Evolutionary conservation across 1,140 invertebrate genomes (phyloP), one percentile per base, ranked within the genome.

Genomic region (Bombus ignitus): DNA sequence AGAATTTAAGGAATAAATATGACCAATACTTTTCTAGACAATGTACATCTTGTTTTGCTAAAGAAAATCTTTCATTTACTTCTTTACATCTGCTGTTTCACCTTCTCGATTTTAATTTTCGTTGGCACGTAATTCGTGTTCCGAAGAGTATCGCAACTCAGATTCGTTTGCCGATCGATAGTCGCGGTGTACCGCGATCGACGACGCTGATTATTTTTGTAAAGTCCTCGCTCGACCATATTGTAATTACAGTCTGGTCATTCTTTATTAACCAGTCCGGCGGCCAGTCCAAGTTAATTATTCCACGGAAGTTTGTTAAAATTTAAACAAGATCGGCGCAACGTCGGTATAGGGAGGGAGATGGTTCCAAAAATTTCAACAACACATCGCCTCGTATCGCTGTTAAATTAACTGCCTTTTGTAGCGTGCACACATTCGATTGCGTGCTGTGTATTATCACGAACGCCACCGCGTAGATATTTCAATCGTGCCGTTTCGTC

Each of bases 331-430:
- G 12, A 6, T 32, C 25, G 15, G 12, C n/a, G 5, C 9, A 42
- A 53, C 42, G 6, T 9, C 32, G 37, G n/a, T 5, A n/a, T 8
- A 44, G 35, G 4, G 32, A 13, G 5, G 39, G 15, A 13, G 39
- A 18, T 22, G n/a, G 32, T 62, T 44, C 6, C 57, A 74, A 77
- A 70, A 70, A 53, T 83, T 77, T 57, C 62, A 70, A 57, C 62
- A 22, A 25, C 62, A 57, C 73, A 28, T 22, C 44, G 28, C 74
- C 66, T 68, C 32, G 28, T 57, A 57, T 44, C 25, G 25, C 32
- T 53, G 65, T 77, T 83, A 70, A 77, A 77, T 83, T 77, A 83
- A 68, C 73, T 42, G 37, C 32, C 44, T 37, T 77, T 70, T n/a
- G 28, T 42, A 39, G 44, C 12, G 22, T 10, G 18, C 1, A 53